Evolutionary conservation across 2,888 invertebrate species (phyloP).

Genomic region (Horisme vitalbata): DNA sequence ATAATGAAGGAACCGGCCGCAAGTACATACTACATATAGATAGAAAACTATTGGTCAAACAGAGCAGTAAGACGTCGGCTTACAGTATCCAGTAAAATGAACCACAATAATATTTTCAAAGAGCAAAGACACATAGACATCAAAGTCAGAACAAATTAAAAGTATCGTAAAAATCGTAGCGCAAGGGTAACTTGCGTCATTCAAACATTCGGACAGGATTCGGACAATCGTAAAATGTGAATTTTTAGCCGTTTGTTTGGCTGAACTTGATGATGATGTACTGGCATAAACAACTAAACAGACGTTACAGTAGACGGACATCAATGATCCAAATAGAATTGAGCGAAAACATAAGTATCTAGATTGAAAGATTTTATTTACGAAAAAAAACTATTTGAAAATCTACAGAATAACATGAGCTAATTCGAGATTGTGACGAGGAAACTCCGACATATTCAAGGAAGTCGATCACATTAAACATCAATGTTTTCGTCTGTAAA

Average conservation of each 20-base stretch:
- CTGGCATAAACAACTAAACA: conserved; percentile 16
- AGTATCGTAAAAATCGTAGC: conserved; percentile 1
- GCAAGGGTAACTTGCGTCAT: conserved; percentile 35
- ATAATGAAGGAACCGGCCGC: too few relatives aligned
- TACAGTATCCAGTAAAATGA: too few relatives aligned
- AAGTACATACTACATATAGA: too few relatives aligned
- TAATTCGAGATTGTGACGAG: conserved; percentile 22
- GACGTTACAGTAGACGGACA: conserved; percentile 1
- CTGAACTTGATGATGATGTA: conserved; percentile 26
- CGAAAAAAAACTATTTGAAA: conserved; percentile 19
- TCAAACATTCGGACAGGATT: conserved; percentile 34
- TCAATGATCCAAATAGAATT: conserved; percentile 5
- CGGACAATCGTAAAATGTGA: conserved; percentile 44
- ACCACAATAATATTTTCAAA: conserved; percentile 1
- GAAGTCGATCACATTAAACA: conserved; percentile 23
- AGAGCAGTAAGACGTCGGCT: too few relatives aligned
- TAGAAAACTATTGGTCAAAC: too few relatives aligned
- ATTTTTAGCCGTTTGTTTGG: conserved; percentile 43
- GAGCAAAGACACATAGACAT: conserved; percentile 4
- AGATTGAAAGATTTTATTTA: conserved; percentile 12
- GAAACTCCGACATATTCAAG: conserved; percentile 20
- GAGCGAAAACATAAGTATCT: conserved; percentile 13
- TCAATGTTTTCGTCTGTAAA: conserved; percentile 31
- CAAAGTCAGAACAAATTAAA: conserved; percentile 10
- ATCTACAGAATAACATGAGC: conserved; percentile 16